These are phyloP conservation scores for Drosophila rubida DNA, from an alignment of 2,888 invertebrate genomes.

Conservation along the genomic window DNA sequence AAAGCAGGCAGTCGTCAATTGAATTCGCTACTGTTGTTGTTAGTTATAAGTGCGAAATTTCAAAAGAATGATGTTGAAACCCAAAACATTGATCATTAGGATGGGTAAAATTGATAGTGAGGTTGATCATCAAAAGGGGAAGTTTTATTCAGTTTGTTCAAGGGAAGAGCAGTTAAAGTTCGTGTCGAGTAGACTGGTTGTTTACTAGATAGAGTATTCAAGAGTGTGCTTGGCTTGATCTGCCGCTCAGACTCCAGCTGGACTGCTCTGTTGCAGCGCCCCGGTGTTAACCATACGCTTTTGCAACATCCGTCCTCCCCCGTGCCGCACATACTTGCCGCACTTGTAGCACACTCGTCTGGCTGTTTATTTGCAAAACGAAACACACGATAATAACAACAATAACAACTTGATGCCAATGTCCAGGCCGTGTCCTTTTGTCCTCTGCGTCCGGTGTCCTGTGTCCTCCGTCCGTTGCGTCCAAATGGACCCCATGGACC, in stretches of 20 bases:
- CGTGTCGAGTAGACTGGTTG: too few relatives aligned
- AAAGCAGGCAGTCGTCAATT: too few relatives aligned
- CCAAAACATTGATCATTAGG: too few relatives aligned
- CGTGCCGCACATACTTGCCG: slow-evolving; percentile 4
- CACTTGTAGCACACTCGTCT: slow-evolving; percentile 74
- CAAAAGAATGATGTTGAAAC: too few relatives aligned
- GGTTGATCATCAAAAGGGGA: too few relatives aligned
- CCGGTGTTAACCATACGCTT: slow-evolving; percentile 40
- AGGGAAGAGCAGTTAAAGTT: too few relatives aligned
- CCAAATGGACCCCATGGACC: slow-evolving; percentile 31
- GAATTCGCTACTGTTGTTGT: too few relatives aligned
- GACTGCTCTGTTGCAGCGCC: slow-evolving; percentile 14
- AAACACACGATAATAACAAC: slow-evolving; percentile 74
- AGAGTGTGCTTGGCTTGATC: not conserved
- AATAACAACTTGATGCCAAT: slow-evolving; percentile 59
- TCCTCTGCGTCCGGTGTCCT: slow-evolving; percentile 51
- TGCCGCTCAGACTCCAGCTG: not conserved
- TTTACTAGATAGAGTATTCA: slow-evolving; percentile 22
- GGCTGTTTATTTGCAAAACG: slow-evolving; percentile 79
- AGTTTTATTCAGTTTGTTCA: too few relatives aligned
- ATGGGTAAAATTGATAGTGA: too few relatives aligned
- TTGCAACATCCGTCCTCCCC: slow-evolving; percentile 8
- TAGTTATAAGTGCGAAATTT: too few relatives aligned
- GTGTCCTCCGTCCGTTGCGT: slow-evolving; percentile 9
- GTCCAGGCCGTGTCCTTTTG: slow-evolving; percentile 31